These are phyloP conservation scores for Drosophila watanabei DNA, from an alignment of 1,140 invertebrate species.

Conservation along the genomic window DNA sequence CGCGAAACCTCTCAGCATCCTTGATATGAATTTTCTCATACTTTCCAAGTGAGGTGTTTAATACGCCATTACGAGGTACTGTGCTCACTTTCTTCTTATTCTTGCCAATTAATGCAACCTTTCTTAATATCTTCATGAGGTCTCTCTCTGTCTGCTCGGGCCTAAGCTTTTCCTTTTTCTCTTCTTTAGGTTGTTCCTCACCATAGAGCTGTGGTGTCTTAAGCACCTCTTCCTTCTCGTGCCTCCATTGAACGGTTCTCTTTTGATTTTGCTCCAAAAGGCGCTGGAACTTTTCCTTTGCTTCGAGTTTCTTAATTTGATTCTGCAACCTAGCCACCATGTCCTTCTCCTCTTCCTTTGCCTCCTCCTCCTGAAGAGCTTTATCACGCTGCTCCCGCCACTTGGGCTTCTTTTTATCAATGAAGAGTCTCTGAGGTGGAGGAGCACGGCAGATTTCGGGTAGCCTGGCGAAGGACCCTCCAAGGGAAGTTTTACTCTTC, in stretches of 20 bases:
- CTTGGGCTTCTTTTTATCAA: background rate
- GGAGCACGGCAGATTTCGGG: background rate
- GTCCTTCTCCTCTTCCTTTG: background rate
- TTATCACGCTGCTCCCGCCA: background rate
- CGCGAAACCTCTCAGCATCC: background rate
- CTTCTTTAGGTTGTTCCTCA: background rate
- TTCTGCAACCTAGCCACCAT: background rate
- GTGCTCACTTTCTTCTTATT: background rate
- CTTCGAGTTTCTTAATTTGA: background rate
- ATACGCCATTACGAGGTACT: background rate
- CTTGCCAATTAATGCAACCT: background rate
- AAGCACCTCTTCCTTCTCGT: background rate
- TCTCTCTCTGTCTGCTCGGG: background rate
- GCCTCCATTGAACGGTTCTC: background rate
- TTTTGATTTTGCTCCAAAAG: background rate
- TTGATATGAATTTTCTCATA: background rate
- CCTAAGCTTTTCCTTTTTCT: background rate
- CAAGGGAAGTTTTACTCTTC: background rate
- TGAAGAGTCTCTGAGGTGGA: too few relatives aligned
- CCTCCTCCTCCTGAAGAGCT: background rate
- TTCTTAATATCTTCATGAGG: background rate
- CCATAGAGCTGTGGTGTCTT: background rate
- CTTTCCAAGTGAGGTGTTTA: conserved; percentile 9
- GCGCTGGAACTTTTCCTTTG: background rate
- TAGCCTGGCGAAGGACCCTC: background rate